A percentile compares a stretch with the other conserved stretches of the same genome.
Conservation (phyloP, 2,888 invertebrate genomes). For the Euzophera pinguis region DNA sequence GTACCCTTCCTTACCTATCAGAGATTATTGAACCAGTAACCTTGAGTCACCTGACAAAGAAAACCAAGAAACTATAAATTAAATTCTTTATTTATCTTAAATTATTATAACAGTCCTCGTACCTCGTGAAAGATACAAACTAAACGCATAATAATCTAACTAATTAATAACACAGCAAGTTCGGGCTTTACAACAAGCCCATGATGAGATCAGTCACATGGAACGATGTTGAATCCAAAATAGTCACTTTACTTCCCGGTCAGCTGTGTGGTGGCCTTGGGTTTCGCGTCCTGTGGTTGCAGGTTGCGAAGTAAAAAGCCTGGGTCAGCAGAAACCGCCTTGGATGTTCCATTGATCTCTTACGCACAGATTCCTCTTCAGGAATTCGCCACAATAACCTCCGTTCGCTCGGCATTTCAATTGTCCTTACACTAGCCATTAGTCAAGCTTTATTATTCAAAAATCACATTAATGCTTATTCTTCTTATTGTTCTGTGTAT, state of each 20-base stretch:
- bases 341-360: slow-evolving; percentile 73
- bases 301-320: slow-evolving; percentile 57
- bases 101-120: slow-evolving; percentile 69
- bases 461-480: slow-evolving; percentile 50
- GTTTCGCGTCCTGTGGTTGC: slow-evolving; percentile 38
- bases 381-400: slow-evolving; percentile 67
- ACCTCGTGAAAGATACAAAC: slow-evolving; percentile 52
- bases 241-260: slow-evolving; percentile 30
- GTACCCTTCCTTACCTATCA: no score
- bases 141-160: slow-evolving; percentile 63
- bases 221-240: slow-evolving; percentile 64
- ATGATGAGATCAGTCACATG: slow-evolving; percentile 65
- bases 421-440: slow-evolving; percentile 66
- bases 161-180: slow-evolving; percentile 75
- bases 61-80: slow-evolving; percentile 40
- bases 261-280: slow-evolving; percentile 38
- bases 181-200: slow-evolving; percentile 74
- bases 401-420: slow-evolving; percentile 66
- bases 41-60: not conserved
- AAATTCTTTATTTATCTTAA: slow-evolving; percentile 62
- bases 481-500: slow-evolving; percentile 91
- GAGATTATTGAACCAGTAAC: not conserved
- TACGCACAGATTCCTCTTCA: slow-evolving; percentile 55
- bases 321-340: slow-evolving; percentile 60
- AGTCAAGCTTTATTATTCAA: slow-evolving; percentile 33